phyloP scores from a whole-genome alignment of 2,113 vertebrate species.

The Carlito syrichta region DNA sequence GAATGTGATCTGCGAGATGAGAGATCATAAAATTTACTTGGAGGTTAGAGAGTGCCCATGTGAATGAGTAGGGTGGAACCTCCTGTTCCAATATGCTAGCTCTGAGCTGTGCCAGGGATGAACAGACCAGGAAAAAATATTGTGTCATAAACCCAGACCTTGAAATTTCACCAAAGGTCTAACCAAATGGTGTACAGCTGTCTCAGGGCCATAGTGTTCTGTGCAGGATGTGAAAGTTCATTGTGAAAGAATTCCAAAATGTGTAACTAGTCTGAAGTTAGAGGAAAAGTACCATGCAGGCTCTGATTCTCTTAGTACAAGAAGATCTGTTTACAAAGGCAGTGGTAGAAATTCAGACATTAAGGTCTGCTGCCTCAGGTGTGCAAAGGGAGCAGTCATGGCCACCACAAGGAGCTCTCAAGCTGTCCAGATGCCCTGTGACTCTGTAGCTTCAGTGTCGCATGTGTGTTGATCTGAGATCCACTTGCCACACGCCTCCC shows the following conservation, averaged over 20 bases:
- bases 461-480: accelerated
- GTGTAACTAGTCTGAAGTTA: background rate
- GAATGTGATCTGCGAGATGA: background rate
- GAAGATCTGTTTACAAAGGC: background rate
- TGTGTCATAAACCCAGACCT: constrained; percentile 24
- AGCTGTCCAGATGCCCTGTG: background rate
- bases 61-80: background rate
- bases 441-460: accelerated
- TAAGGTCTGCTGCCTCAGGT: background rate
- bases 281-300: background rate
- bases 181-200: background rate
- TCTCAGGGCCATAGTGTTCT: background rate
- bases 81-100: constrained; percentile 4
- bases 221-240: background rate
- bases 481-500: accelerated
- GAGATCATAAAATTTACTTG: background rate
- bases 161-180: constrained; percentile 40
- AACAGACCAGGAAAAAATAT: constrained; percentile 45
- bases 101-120: background rate
- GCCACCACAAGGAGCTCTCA: accelerated
- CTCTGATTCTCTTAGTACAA: background rate
- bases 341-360: background rate
- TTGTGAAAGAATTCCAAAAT: background rate
- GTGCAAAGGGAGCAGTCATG: background rate
- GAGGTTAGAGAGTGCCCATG: background rate